These are phyloP conservation scores for Pseudocheirus occidentalis DNA, from an alignment of 2,797 vertebrate genomes.

Conservation along the genomic window DNA sequence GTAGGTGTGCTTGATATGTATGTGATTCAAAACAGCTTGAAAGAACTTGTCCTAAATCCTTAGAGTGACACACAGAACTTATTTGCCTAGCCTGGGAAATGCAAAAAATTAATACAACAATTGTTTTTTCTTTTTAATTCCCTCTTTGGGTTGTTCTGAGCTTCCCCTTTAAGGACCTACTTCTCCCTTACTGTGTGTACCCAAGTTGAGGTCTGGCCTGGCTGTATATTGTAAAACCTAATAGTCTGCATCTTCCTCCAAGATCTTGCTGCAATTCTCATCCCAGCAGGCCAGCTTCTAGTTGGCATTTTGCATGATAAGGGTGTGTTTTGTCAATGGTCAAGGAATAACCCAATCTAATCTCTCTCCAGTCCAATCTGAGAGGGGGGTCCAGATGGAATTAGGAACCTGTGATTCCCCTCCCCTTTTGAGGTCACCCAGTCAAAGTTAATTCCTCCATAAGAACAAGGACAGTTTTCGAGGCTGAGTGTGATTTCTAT, in stretches of 20 bases:
- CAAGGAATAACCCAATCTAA: background rate
- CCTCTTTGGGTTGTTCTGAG: background rate
- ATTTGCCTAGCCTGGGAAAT: background rate
- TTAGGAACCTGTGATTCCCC: background rate
- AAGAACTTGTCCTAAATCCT: background rate
- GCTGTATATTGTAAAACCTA: background rate
- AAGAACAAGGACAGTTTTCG: constrained; percentile 10
- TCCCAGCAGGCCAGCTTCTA: background rate
- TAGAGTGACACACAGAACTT: background rate
- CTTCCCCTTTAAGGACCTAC: background rate
- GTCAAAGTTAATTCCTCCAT: background rate
- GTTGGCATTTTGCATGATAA: background rate
- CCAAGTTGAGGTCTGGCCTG: background rate
- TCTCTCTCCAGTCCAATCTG: background rate
- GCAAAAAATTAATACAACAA: background rate
- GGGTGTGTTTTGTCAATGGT: background rate
- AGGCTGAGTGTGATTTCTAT: background rate
- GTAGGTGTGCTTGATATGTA: background rate
- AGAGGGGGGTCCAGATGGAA: too few relatives aligned
- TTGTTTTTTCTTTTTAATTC: background rate
- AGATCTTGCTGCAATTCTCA: background rate
- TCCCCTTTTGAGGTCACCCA: background rate
- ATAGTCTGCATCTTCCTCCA: background rate
- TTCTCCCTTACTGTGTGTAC: constrained; percentile 6
- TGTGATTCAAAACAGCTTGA: background rate